A percentile compares a stretch with the other conserved stretches of the same genome.
These are phyloP conservation scores for Notechis scutatus DNA, from an alignment of 2,113 vertebrate species.

Conservation along the genomic window DNA sequence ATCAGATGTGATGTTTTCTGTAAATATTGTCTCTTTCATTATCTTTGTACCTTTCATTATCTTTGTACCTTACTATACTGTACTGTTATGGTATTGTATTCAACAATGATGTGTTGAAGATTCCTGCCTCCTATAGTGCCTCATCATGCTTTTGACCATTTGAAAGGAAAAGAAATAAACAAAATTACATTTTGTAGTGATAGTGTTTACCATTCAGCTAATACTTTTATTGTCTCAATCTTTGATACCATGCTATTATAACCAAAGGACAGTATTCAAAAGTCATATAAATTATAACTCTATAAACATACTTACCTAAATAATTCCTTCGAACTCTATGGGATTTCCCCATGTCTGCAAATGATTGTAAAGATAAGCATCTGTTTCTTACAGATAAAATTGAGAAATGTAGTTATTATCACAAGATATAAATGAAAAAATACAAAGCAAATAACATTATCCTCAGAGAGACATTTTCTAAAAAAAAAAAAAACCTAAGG, in stretches of 20 bases:
- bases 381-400: slow-evolving; percentile 25
- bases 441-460: background rate
- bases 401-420: background rate
- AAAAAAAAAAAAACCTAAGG: background rate
- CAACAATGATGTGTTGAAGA: background rate
- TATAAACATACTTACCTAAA: background rate
- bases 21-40: background rate
- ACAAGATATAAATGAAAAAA: background rate
- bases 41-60: background rate
- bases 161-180: background rate
- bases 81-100: background rate
- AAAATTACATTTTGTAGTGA: background rate
- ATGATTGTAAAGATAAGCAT: background rate
- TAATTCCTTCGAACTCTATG: background rate
- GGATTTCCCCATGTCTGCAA: background rate
- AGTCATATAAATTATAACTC: background rate
- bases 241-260: background rate
- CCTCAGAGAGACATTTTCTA: background rate
- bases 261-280: background rate
- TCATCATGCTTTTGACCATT: background rate
- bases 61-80: background rate
- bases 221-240: background rate
- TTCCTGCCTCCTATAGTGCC: background rate
- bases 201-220: background rate
- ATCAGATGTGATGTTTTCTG: background rate